A percentile compares a stretch with the other conserved stretches of the same genome.
phyloP scores from a whole-genome alignment of 2,113 vertebrate species.

The Sphaerodactylus townsendi region DNA sequence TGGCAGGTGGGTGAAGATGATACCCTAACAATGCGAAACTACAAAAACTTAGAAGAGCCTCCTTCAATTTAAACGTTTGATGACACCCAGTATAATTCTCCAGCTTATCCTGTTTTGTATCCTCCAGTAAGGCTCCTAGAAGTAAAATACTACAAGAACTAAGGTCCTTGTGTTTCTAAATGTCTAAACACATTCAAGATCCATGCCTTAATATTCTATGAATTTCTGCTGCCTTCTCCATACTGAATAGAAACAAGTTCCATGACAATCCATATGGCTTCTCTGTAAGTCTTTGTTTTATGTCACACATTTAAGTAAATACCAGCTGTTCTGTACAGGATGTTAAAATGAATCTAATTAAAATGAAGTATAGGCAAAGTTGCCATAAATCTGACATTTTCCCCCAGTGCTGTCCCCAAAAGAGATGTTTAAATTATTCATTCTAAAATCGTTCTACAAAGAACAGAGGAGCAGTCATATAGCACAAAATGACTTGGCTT shows the following conservation, averaged over 20 bases:
- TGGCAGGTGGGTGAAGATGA: background rate
- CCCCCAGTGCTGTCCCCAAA: constrained; percentile 6
- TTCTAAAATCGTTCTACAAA: no score
- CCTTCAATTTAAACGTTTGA: background rate
- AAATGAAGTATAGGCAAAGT: background rate
- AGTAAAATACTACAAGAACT: no score
- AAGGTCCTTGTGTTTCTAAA: background rate
- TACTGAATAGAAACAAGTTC: constrained; percentile 10
- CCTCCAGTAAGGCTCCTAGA: no score
- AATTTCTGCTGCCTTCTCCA: background rate
- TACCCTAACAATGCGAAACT: background rate
- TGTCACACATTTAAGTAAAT: constrained; percentile 32
- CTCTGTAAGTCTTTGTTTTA: constrained; percentile 37
- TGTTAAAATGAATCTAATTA: constrained; percentile 31
- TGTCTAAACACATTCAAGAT: background rate
- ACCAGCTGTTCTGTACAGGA: background rate
- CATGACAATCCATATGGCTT: constrained; percentile 18
- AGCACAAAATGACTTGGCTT: no score
- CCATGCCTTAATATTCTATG: background rate
- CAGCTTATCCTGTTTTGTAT: no score
- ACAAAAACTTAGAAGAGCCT: background rate
- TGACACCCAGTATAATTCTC: background rate
- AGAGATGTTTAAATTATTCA: no score
- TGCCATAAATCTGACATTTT: constrained; percentile 19
- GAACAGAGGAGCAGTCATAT: no score